Conservation (phyloP, 2,888 invertebrate species). For the Protophormia terraenovae region DNA sequence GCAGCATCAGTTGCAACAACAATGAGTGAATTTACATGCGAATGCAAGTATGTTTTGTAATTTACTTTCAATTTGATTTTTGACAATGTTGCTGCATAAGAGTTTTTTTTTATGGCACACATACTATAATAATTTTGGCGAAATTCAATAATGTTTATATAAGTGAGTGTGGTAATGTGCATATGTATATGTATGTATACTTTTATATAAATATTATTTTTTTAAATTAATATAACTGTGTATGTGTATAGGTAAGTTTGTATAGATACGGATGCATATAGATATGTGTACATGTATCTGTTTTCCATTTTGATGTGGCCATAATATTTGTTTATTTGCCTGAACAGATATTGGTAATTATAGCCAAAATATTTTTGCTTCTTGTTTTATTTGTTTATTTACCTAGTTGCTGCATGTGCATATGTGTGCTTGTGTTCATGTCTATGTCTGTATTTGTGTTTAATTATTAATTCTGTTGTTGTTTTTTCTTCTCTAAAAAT, state of each 20-base stretch:
- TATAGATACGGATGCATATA: not conserved
- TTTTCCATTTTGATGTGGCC: not conserved
- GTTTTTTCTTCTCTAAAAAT: not conserved
- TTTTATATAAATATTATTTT: conserved; percentile 1
- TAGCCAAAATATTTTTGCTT: not conserved
- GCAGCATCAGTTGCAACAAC: no score
- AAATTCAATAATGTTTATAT: not conserved
- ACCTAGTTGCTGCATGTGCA: not conserved
- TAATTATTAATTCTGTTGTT: not conserved
- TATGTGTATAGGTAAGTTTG: not conserved
- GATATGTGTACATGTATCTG: not conserved
- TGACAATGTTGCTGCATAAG: not conserved
- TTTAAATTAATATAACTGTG: not conserved
- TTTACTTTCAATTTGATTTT: not conserved
- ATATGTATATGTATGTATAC: not conserved
- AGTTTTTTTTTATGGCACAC: not conserved
- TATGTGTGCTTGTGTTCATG: not conserved
- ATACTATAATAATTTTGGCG: not conserved
- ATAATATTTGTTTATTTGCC: conserved; percentile 25
- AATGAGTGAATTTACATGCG: not conserved
- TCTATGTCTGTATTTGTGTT: not conserved
- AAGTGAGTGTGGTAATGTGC: no score
- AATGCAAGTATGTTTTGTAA: conserved; percentile 1
- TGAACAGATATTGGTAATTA: conserved; percentile 31
- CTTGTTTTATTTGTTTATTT: not conserved